phyloP scores from a whole-genome alignment of 2,113 vertebrate species.

The Anoplopoma fimbria region DNA sequence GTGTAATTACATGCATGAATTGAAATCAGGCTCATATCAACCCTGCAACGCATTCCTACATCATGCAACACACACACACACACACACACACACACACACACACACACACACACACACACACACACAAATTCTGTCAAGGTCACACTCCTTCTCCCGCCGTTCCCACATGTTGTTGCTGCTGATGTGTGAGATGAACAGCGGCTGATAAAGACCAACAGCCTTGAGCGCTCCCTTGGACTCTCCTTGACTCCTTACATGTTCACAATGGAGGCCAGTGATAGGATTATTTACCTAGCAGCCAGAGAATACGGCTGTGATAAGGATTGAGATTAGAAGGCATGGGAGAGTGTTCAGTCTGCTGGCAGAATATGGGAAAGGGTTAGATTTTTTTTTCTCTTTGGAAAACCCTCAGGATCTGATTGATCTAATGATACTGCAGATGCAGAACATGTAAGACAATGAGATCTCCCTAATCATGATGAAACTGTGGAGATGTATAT shows the following conservation, averaged over 20 bases:
- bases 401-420: constrained; percentile 1
- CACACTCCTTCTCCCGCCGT: constrained; percentile 32
- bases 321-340: constrained; percentile 41
- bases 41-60: neutral
- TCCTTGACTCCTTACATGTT: constrained; percentile 68
- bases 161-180: constrained; percentile 48
- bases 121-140: constrained; percentile 51
- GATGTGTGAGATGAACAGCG: constrained; percentile 54
- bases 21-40: constrained; percentile 12
- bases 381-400: neutral
- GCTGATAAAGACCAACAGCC: constrained; percentile 69
- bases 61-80: no score
- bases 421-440: constrained; percentile 13
- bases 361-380: constrained; percentile 1
- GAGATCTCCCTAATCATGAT: neutral
- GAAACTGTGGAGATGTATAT: constrained; percentile 5
- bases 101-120: constrained; percentile 11
- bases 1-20: neutral
- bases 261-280: constrained; percentile 52
- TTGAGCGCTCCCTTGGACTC: constrained; percentile 62
- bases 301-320: constrained; percentile 38
- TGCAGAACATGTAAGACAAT: neutral
- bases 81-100: neutral
- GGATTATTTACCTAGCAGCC: constrained; percentile 51
- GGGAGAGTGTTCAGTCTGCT: constrained; percentile 27